Base-by-base conservation (phyloP, 2,113 vertebrate genomes). In the Neodontobutis hainanensis region DNA sequence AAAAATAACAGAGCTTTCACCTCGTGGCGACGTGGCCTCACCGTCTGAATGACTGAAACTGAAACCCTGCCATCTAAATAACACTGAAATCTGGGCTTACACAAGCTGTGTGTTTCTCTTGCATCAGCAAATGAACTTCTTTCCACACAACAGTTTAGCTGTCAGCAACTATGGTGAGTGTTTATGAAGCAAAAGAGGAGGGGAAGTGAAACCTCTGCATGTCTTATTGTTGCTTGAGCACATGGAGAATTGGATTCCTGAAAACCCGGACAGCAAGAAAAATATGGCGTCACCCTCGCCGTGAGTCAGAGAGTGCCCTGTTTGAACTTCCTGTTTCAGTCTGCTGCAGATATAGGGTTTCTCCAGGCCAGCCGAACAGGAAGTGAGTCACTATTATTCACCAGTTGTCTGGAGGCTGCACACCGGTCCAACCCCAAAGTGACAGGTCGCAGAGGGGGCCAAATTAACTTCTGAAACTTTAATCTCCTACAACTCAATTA, bases 391-490 rank as follows among this genome's bases (percentile, higher is more conserved):
- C 75, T 72, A 68, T 77, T 85, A 68, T 81, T 86, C 88, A 81
- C 68, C 77, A 81, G 79, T 65, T 70, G 63, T 87, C 87, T 87
- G 81, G 76, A 80, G 71, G 61, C 86, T 84, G 80, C 80, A 81
- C 82, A 81, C 77, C 81, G 69, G 46, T 75, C 57, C 4, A 76
- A 77, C 82, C 83, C 74, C 55, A 53, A 81, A 88, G 87, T 87
- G 88, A 88, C 85, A 73, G 77, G 81, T 73, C 11, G 55, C 73
- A 75, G 81, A 69, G 62, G 75, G 81, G 80, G 84, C 71, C 73
- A 87, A 90, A 90, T 89, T 89, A 90, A 83, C 90, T 90, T 72
- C 87, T 91, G 87, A 88, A 91, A 91, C 87, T 91, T 92, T 91
- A 84, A 92, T 91, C 89, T 90, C 81, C 81, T 74, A 68, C 81